Conservation (phyloP, 2,888 invertebrate genomes). For the Stenodera caucasica region DNA sequence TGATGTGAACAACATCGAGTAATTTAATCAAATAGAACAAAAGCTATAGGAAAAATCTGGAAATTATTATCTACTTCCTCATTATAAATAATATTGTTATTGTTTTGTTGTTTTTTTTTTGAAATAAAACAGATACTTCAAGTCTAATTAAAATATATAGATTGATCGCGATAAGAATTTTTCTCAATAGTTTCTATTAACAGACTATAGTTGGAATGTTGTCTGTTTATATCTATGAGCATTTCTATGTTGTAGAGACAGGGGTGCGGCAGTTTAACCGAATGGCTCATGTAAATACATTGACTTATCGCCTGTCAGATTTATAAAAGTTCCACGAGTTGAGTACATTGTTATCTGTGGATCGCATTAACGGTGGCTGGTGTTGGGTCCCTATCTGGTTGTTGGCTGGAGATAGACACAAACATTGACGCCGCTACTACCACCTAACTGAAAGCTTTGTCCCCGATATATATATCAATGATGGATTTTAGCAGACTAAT, state of each 20-base stretch:
- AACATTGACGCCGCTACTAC: conserved; percentile 14
- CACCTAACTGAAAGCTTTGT: conserved; percentile 2
- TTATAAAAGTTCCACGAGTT: conserved; percentile 48
- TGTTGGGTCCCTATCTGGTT: conserved; percentile 37
- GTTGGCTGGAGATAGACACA: conserved; percentile 33
- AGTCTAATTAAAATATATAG: conserved; percentile 4
- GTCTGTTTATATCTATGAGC: neutral
- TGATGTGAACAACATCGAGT: neutral
- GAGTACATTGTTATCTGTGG: conserved; percentile 48
- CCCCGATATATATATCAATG: neutral
- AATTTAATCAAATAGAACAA: too few species aligned
- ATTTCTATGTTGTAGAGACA: conserved; percentile 18
- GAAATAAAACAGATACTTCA: neutral
- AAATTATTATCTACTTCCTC: neutral
- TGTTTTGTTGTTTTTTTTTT: neutral
- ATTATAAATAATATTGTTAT: neutral
- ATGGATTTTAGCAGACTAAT: conserved; percentile 8
- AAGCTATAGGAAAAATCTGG: neutral
- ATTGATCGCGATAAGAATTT: neutral
- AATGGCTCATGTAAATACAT: conserved; percentile 47
- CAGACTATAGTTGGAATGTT: conserved; percentile 3
- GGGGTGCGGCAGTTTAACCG: conserved; percentile 37
- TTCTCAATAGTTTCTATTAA: neutral
- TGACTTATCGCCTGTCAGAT: conserved; percentile 50
- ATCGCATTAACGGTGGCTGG: conserved; percentile 49